Evolutionary conservation across 2,797 vertebrate genomes (phyloP).

Genomic region (Molossus alvarezi): DNA sequence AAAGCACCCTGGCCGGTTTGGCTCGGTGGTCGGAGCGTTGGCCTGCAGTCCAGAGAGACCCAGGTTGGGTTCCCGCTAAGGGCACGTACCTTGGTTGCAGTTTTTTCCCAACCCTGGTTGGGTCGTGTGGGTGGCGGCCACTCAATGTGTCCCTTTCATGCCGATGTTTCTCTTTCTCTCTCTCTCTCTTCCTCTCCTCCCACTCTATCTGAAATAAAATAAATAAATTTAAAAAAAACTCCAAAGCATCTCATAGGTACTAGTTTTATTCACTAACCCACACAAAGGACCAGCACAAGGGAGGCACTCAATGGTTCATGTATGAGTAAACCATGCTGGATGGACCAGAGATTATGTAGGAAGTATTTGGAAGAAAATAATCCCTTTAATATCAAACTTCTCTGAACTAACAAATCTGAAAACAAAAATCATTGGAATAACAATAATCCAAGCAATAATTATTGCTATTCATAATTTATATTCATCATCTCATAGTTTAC

Average conservation of each 20-base stretch:
- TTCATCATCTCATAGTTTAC: neutral
- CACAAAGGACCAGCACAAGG: neutral
- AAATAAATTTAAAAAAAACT: neutral
- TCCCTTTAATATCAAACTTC: neutral
- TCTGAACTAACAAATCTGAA: conserved; percentile 3
- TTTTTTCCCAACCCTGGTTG: no score
- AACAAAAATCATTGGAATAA: conserved; percentile 27
- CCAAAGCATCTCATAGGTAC: neutral
- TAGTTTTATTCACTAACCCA: neutral
- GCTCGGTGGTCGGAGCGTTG: no score
- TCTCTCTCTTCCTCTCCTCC: no score
- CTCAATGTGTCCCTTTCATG: no score
- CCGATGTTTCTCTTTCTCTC: no score
- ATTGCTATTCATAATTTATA: conserved; percentile 1
- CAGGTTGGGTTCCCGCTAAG: no score
- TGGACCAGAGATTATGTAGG: neutral
- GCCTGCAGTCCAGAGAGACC: no score
- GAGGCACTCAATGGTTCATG: neutral
- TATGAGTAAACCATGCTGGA: neutral
- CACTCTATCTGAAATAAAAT: no score
- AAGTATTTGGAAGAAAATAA: conserved; percentile 15
- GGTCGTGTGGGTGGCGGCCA: no score
- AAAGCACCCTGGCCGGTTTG: neutral
- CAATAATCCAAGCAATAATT: conserved; percentile 10
- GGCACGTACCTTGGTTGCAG: no score